Conservation (phyloP, 2,888 invertebrate genomes). For the Amitus sp. region DNA sequence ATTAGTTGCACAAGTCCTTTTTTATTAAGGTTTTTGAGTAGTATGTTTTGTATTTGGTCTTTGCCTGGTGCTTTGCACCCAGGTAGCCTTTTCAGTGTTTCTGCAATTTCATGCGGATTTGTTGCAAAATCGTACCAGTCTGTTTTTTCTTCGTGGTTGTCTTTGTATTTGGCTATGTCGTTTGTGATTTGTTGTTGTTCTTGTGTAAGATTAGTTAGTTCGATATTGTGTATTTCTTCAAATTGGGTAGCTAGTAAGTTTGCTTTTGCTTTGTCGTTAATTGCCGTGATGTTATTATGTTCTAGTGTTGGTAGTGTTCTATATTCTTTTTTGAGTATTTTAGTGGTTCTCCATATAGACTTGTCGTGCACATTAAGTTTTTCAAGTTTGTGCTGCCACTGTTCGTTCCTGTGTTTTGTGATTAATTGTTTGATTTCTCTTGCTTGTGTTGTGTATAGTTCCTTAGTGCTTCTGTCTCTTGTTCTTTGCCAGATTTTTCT, state of each 20-base stretch:
- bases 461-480: neutral
- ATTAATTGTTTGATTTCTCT: conserved; percentile 21
- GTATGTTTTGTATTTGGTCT: conserved; percentile 28
- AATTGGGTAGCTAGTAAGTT: conserved; percentile 19
- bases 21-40: conserved; percentile 23
- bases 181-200: conserved; percentile 12
- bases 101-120: conserved; percentile 9
- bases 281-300: neutral
- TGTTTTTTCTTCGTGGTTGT: neutral
- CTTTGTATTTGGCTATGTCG: neutral
- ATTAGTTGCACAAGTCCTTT: conserved; percentile 20
- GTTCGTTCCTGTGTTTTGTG: conserved; percentile 16
- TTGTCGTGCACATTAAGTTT: conserved; percentile 22
- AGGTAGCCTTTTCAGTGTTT: neutral
- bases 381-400: conserved; percentile 17
- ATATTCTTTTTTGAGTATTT: conserved; percentile 23
- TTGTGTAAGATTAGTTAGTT: conserved; percentile 1
- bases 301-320: conserved; percentile 12
- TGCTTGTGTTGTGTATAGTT: conserved; percentile 6
- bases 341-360: conserved; percentile 23
- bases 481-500: conserved; percentile 29
- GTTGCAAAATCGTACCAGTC: conserved; percentile 1
- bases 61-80: conserved; percentile 17
- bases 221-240: conserved; percentile 27
- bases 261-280: conserved; percentile 20